These are phyloP conservation scores for Ptiloglossa arizonensis DNA, from an alignment of 1,140 invertebrate genomes.

Conservation along the genomic window DNA sequence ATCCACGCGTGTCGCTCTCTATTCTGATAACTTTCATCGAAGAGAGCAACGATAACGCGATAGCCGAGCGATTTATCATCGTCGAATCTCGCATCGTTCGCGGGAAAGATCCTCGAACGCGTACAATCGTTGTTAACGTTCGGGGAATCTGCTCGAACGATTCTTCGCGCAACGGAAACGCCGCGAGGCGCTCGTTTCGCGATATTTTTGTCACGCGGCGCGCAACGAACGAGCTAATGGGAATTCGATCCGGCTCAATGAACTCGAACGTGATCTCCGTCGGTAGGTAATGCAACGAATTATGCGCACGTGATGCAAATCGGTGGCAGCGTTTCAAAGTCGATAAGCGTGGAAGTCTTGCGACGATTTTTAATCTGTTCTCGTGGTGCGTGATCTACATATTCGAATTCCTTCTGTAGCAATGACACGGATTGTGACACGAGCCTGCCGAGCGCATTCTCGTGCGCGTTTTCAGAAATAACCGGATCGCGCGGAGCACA, in stretches of 20 bases:
- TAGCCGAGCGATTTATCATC: conserved; percentile 32
- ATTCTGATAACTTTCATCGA: conserved; percentile 45
- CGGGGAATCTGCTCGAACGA: not conserved
- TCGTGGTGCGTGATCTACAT: conserved; percentile 31
- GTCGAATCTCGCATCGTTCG: not conserved
- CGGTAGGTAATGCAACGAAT: not conserved
- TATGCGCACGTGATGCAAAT: conserved; percentile 31
- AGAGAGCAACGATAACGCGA: conserved; percentile 31
- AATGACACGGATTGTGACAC: conserved; percentile 30
- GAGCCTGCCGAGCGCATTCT: not conserved
- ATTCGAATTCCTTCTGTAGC: conserved; percentile 36
- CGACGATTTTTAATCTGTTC: conserved; percentile 1
- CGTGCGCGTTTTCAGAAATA: not conserved
- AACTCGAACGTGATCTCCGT: not conserved
- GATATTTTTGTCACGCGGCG: not conserved
- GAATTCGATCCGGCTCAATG: not conserved
- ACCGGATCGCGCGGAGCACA: not conserved
- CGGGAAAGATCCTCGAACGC: not conserved
- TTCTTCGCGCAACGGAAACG: not conserved
- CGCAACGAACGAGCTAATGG: not conserved
- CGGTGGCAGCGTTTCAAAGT: conserved; percentile 20
- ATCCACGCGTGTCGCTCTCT: not conserved
- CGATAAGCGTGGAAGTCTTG: conserved; percentile 1
- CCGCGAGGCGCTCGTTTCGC: not conserved
- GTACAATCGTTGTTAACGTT: not conserved